Base-by-base conservation (phyloP, 1,140 invertebrate genomes). In the Saccostrea glomerata region DNA sequence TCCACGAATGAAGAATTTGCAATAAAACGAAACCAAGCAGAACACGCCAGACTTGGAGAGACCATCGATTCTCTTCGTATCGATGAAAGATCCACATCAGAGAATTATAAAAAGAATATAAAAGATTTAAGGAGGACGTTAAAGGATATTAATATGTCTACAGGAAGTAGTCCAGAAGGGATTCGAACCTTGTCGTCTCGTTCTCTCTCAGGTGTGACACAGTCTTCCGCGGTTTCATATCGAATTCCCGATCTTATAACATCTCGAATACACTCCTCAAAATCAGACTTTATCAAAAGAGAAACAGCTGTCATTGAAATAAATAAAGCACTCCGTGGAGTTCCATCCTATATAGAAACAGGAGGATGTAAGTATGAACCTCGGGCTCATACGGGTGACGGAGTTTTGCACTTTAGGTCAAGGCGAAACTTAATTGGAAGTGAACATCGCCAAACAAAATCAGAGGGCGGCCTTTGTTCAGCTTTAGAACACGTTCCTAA, bases 1-100 rank as follows among this genome's bases (percentile, higher is more conserved):
- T 86, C 87, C 1, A 70, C 56, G 12, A 88, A 88, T 82, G 87
- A 88, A 66, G 36, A 85, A 30, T 86, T 82, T 86, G 87, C 87
- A 20, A 23, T 86, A 30, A 88, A 88, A 47, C 85, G 84, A 55
- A 88, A 88, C 47, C 40, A 77, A 5, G 70, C 66, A 5, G 66
- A 88, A 40, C 36, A 88, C 7, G 66, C 70, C 12, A 85, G 85
- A 25, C 73, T 88, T 1, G 60, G 73, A 6, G 70, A 86, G 23
- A 86, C 56, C 7, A 63, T 88, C 6, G 55, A 84, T 23, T 82
- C 84, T 82, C 30, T 88, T 25, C 63, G 84, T 15, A 55, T 88
- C 7, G 36, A 88, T 23, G 12, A 77, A 25, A 63, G 40, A 23
- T 5, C 55, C 36, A 63, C 54, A 25, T 82, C 47, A 17, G 83